Evolutionary conservation across 2,797 vertebrate genomes (phyloP).

Genomic region (Falco peregrinus): DNA sequence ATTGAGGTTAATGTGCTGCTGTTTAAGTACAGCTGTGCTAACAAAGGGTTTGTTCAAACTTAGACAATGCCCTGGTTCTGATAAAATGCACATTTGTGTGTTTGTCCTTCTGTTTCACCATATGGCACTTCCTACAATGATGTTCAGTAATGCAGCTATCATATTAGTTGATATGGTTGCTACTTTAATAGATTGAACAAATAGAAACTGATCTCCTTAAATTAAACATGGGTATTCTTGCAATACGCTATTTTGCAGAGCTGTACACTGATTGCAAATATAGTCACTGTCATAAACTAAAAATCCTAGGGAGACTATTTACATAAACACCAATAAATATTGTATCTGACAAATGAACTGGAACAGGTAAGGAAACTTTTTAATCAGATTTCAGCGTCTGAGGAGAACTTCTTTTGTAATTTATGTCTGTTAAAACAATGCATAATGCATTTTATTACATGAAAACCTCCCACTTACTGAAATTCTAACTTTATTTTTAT

Average conservation of each 20-base stretch:
- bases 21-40: neutral
- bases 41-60: neutral
- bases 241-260: neutral
- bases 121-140: constrained; percentile 29
- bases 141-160: constrained; percentile 27
- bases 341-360: neutral
- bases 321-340: neutral
- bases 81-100: neutral
- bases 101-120: constrained; percentile 26
- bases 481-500: neutral
- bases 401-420: neutral
- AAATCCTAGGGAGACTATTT: neutral
- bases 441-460: neutral
- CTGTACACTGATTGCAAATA: neutral
- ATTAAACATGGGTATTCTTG: neutral
- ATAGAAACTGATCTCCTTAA: neutral
- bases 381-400: neutral
- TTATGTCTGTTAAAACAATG: neutral
- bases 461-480: neutral
- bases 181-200: constrained; percentile 34
- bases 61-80: neutral
- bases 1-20: neutral
- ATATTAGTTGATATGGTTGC: neutral
- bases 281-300: neutral
- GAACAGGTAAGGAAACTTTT: neutral